Evolutionary conservation across 2,888 invertebrate genomes (phyloP).

Genomic region (Zonitis immaculata): DNA sequence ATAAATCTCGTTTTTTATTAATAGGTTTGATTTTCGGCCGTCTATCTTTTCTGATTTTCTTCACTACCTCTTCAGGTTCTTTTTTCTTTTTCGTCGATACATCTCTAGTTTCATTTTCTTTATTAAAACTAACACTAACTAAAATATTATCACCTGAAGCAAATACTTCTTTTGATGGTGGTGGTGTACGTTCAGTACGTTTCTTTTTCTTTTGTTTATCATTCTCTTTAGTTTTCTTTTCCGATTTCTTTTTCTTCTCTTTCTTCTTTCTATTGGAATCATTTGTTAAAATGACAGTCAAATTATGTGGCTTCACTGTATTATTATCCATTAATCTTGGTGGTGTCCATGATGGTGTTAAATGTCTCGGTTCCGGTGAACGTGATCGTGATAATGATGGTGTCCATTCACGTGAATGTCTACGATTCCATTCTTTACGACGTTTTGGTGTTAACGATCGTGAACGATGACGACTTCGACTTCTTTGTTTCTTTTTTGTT

Average conservation of each 20-base stretch:
- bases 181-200: constrained; percentile 50
- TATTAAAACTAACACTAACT: constrained; percentile 87
- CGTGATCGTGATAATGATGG: constrained; percentile 60
- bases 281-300: constrained; percentile 58
- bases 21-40: constrained; percentile 47
- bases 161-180: constrained; percentile 83
- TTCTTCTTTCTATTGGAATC: constrained; percentile 54
- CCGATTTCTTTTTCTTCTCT: constrained; percentile 48
- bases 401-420: constrained; percentile 44
- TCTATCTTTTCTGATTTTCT: constrained; percentile 33
- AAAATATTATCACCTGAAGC: constrained; percentile 90
- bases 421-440: constrained; percentile 37
- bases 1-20: constrained; percentile 38
- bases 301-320: constrained; percentile 50
- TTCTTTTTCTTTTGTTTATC: constrained; percentile 48
- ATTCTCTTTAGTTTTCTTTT: constrained; percentile 40
- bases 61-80: constrained; percentile 39
- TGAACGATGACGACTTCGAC: constrained; percentile 38
- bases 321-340: constrained; percentile 48
- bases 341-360: constrained; percentile 59
- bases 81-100: constrained; percentile 40
- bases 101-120: constrained; percentile 52
- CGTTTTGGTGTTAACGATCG: constrained; percentile 39
- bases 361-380: constrained; percentile 44
- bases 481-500: constrained; percentile 41